Evolutionary conservation across 2,113 vertebrate genomes (phyloP).

Genomic region (Parus major): DNA sequence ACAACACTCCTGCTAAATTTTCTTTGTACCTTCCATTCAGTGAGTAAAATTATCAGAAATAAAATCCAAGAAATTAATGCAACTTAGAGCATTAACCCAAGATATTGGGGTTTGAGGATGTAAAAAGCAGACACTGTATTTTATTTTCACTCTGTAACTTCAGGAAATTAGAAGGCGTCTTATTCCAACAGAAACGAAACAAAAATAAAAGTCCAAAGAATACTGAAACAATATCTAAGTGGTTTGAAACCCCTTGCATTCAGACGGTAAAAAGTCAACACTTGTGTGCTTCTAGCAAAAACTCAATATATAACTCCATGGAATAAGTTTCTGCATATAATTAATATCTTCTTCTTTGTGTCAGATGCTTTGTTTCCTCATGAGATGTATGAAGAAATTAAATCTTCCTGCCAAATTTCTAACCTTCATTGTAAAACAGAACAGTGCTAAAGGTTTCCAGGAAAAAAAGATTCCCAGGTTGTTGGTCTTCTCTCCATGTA

Average conservation of each 20-base stretch:
- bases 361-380: neutral
- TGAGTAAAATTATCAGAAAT: neutral
- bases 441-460: neutral
- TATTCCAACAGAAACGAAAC: neutral
- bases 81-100: neutral
- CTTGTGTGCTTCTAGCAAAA: neutral
- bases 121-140: neutral
- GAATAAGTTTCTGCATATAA: neutral
- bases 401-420: neutral
- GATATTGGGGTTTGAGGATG: neutral
- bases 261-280: neutral
- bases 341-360: neutral
- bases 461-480: neutral
- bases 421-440: neutral
- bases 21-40: neutral
- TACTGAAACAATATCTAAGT: neutral
- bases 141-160: neutral
- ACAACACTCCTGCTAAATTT: neutral
- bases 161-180: neutral
- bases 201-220: neutral
- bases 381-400: neutral
- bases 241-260: neutral
- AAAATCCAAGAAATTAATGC: neutral
- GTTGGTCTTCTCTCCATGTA: neutral
- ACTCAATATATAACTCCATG: neutral